Evolutionary conservation across 2,113 vertebrate genomes (phyloP).

Genomic region (Hippoglossus stenolepis): DNA sequence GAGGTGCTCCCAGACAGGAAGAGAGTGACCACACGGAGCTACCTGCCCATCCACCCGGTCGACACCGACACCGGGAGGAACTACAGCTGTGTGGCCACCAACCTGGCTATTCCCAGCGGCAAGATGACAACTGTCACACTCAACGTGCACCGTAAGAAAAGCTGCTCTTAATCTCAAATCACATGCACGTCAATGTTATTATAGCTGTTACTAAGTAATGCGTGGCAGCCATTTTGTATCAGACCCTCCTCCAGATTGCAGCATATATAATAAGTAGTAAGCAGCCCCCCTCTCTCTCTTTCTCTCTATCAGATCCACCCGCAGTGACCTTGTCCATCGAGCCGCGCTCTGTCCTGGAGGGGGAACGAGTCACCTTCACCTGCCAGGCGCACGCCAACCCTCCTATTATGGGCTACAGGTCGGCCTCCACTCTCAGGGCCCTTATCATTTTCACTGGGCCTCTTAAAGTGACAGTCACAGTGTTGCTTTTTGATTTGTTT

Average conservation of each 20-base stretch:
- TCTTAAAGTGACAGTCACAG: not conserved
- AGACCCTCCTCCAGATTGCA: conserved; percentile 28
- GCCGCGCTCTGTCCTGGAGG: conserved; percentile 94
- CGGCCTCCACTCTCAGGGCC: conserved; percentile 30
- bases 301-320: conserved; percentile 86
- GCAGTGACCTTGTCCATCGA: conserved; percentile 94
- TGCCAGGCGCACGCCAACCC: conserved; percentile 95
- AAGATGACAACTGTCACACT: conserved; percentile 90
- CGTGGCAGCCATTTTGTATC: conserved; percentile 51
- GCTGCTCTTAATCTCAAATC: not conserved
- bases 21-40: conserved; percentile 90
- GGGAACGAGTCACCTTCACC: conserved; percentile 92
- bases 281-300: conserved; percentile 8
- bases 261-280: conserved; percentile 19
- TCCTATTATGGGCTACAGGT: conserved; percentile 95
- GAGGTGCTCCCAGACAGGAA: conserved; percentile 91
- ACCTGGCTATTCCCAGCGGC: conserved; percentile 86
- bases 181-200: not conserved
- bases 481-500: not conserved
- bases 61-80: conserved; percentile 91
- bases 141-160: conserved; percentile 91
- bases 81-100: conserved; percentile 89
- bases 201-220: conserved; percentile 33
- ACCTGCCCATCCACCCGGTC: conserved; percentile 87
- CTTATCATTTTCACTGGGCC: not conserved